phyloP scores from a whole-genome alignment of 1,140 invertebrate genomes.

The Drosophila eugracilis region DNA sequence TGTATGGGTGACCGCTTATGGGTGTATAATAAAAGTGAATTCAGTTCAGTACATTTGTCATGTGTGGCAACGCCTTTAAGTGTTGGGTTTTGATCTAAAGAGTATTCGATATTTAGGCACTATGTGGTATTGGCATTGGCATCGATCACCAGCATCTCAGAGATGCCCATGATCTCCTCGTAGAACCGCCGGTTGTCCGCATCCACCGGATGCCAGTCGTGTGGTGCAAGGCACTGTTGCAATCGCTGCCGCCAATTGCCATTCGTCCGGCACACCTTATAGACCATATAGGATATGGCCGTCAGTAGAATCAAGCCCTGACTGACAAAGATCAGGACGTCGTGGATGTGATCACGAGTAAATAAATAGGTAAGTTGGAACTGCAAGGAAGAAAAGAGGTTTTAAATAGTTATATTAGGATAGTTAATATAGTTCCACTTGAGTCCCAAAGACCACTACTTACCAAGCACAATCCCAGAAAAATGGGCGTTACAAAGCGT shows the following conservation, averaged over 20 bases:
- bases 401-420: not conserved
- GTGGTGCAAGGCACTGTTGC: slow-evolving; percentile 72
- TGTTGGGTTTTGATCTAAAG: slow-evolving; percentile 44
- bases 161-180: slow-evolving; percentile 79
- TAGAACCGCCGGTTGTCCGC: slow-evolving; percentile 76
- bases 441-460: not conserved
- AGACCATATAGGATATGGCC: slow-evolving; percentile 66
- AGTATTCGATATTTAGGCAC: slow-evolving; percentile 59
- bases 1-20: slow-evolving; percentile 13
- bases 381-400: slow-evolving; percentile 21
- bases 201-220: slow-evolving; percentile 83
- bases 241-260: slow-evolving; percentile 60
- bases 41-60: slow-evolving; percentile 51
- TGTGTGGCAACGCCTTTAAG: slow-evolving; percentile 11
- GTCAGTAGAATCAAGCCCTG: slow-evolving; percentile 62
- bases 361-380: slow-evolving; percentile 49
- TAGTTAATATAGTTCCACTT: not conserved
- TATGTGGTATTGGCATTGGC: slow-evolving; percentile 57
- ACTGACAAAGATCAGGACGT: slow-evolving; percentile 54
- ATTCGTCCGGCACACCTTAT: slow-evolving; percentile 67
- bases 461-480: slow-evolving; percentile 64
- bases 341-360: slow-evolving; percentile 18
- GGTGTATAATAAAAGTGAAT: slow-evolving; percentile 50
- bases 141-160: slow-evolving; percentile 80
- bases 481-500: slow-evolving; percentile 73